Percentiles rank a stretch among this genome's conserved stretches.
Evolutionary conservation across 2,888 invertebrate genomes (phyloP).

Genomic region (Chalcosyrphus nemorum): DNA sequence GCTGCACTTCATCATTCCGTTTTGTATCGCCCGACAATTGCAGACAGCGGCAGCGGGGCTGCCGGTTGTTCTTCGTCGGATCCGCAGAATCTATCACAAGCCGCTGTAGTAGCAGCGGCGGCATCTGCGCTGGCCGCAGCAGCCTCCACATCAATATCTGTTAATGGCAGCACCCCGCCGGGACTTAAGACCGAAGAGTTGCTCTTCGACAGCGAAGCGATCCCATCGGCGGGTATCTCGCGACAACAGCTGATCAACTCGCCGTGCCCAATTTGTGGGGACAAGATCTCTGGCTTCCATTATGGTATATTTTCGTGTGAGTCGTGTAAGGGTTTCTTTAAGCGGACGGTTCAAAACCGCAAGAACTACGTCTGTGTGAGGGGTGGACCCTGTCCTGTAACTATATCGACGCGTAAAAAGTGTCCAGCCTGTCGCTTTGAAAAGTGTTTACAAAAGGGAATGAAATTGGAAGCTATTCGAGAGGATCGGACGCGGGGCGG

Average conservation of each 20-base stretch:
- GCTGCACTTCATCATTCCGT: slow-evolving; percentile 83
- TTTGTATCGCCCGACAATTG: slow-evolving; percentile 83
- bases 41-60: slow-evolving; percentile 71
- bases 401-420: slow-evolving; percentile 96
- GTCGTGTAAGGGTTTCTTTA: slow-evolving; percentile 99
- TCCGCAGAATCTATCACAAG: slow-evolving; percentile 75
- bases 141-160: slow-evolving; percentile 59
- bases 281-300: slow-evolving; percentile 98
- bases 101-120: slow-evolving; percentile 76
- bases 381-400: slow-evolving; percentile 95
- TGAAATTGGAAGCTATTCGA: slow-evolving; percentile 98
- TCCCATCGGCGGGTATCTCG: slow-evolving; percentile 89
- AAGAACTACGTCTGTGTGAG: slow-evolving; percentile 97
- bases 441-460: slow-evolving; percentile 96
- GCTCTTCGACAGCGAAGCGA: slow-evolving; percentile 78
- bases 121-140: slow-evolving; percentile 70
- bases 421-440: slow-evolving; percentile 98
- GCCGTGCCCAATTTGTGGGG: slow-evolving; percentile 97
- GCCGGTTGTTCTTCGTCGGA: slow-evolving; percentile 61
- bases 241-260: slow-evolving; percentile 95
- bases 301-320: slow-evolving; percentile 99
- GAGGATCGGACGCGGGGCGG: slow-evolving; percentile 98
- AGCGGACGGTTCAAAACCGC: slow-evolving; percentile 98
- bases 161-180: slow-evolving; percentile 73
- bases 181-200: slow-evolving; percentile 74